These are phyloP conservation scores for Micromys minutus DNA, from an alignment of 2,113 vertebrate genomes.

Conservation along the genomic window DNA sequence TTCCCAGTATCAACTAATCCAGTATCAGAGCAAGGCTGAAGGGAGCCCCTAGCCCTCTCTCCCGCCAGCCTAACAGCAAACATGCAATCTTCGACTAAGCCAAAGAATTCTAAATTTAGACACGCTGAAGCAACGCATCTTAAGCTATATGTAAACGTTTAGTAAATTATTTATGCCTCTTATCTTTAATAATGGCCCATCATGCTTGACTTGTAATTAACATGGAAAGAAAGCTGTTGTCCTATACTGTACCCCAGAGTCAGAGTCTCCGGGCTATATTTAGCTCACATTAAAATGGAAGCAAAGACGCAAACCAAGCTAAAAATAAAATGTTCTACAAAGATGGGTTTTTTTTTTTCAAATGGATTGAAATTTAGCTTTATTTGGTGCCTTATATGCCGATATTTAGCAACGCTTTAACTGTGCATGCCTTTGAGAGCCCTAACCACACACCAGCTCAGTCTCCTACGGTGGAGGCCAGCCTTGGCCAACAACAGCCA, in stretches of 20 bases:
- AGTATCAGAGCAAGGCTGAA: constrained; percentile 77
- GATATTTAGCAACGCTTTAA: constrained; percentile 41
- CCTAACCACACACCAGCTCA: neutral
- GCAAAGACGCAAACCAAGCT: constrained; percentile 75
- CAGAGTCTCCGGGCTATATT: constrained; percentile 82
- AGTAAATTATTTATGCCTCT: constrained; percentile 91
- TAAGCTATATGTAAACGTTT: constrained; percentile 83
- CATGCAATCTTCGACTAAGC: constrained; percentile 80
- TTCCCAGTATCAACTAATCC: constrained; percentile 80
- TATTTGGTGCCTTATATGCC: constrained; percentile 67
- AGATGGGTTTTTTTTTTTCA: constrained; percentile 77
- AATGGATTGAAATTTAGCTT: constrained; percentile 78
- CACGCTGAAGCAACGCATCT: constrained; percentile 88
- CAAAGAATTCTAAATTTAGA: constrained; percentile 88
- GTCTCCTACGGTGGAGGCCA: neutral
- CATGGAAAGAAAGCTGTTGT: constrained; percentile 75
- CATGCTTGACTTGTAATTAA: constrained; percentile 80
- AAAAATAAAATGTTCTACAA: constrained; percentile 81
- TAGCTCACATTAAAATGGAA: constrained; percentile 83
- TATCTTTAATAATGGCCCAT: constrained; percentile 85
- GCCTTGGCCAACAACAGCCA: neutral
- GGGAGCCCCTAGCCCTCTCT: constrained; percentile 76
- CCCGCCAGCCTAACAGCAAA: constrained; percentile 82
- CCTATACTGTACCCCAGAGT: constrained; percentile 75
- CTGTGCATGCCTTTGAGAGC: neutral